Base-by-base conservation (phyloP, 2,113 vertebrate genomes). In the Mesitornis unicolor region DNA sequence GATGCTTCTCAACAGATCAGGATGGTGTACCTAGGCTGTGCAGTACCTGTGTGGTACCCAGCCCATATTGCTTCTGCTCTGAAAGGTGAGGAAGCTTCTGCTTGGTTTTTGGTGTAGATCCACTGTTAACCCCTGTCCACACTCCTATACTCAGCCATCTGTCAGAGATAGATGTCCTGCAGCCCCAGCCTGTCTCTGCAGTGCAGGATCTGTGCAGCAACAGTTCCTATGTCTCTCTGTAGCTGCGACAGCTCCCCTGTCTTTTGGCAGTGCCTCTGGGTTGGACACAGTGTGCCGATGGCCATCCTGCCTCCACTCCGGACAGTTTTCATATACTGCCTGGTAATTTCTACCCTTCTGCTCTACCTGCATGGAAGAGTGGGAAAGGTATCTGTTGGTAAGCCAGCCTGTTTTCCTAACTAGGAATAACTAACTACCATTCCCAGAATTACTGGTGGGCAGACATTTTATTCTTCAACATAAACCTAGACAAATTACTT, bases 151-250 rank as follows among this genome's bases (percentile, higher is more conserved):
- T 71, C 36, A 75, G 24, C 25, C 40, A 17, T 35, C 29, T 19
- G 36, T 68, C 69, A 75, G 71, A 84, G 36, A 28, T 8, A 12
- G 16, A 71, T 91, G 74, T 51, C n/a, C n/a, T 71, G n/a, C 8
- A 13, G 4, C 19, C 12, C n/a, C 50, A 84, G 35, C 4, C 60
- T 33, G 36, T 25, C 40, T 83, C 79, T 76, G 70, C 35, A 68
- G 31, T n/a, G 24, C 38, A 42, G 17, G 26, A 42, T 84, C 57
- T 61, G 16, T 47, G 22, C 57, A 74, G 22, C 33, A 67, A 16
- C 26, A 38, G 11, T 22, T 77, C 50, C 20, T 26, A 36, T 63
- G 5, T 31, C 11, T 3, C n/a, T 2, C 16, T 0, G 0, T 12
- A 9, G 35, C 33, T 82, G 38, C 48, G 71, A 19, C 57, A 87